phyloP scores from a whole-genome alignment of 2,113 vertebrate species.

The Fulmarus glacialis region DNA sequence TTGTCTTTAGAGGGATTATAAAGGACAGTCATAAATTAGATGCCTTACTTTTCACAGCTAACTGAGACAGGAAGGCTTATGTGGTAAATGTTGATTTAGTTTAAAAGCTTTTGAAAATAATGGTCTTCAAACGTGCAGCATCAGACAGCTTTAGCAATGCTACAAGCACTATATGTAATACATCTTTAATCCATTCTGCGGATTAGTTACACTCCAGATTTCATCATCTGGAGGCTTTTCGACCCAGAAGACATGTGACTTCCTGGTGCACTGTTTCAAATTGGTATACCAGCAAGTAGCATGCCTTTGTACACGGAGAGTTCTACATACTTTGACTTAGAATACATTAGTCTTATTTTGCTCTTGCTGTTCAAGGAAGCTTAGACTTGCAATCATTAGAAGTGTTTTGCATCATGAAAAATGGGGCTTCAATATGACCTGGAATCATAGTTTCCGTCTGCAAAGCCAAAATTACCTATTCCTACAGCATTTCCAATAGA shows the following conservation, averaged over 20 bases:
- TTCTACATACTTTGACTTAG: not conserved
- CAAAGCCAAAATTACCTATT: not conserved
- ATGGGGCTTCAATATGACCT: not conserved
- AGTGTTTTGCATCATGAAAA: not conserved
- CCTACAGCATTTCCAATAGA: not conserved
- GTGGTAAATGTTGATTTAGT: not conserved
- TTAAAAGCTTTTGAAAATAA: conserved; percentile 17
- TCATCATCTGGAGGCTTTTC: not conserved
- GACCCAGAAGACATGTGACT: not conserved
- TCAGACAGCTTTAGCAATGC: not conserved
- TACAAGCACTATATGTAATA: not conserved
- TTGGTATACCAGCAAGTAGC: not conserved
- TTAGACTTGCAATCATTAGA: not conserved
- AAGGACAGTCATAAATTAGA: not conserved
- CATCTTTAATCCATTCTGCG: not conserved
- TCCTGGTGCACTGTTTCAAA: not conserved
- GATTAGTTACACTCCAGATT: not conserved
- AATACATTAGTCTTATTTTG: not conserved
- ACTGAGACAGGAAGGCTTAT: not conserved
- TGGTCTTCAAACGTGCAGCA: not conserved
- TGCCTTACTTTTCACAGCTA: not conserved
- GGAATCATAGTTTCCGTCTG: not conserved
- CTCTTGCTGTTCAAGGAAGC: not conserved
- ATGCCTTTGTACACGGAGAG: not conserved
- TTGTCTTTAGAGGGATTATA: not conserved